Evolutionary conservation across 1,140 invertebrate species (phyloP).

Genomic region (Nomia melanderi): DNA sequence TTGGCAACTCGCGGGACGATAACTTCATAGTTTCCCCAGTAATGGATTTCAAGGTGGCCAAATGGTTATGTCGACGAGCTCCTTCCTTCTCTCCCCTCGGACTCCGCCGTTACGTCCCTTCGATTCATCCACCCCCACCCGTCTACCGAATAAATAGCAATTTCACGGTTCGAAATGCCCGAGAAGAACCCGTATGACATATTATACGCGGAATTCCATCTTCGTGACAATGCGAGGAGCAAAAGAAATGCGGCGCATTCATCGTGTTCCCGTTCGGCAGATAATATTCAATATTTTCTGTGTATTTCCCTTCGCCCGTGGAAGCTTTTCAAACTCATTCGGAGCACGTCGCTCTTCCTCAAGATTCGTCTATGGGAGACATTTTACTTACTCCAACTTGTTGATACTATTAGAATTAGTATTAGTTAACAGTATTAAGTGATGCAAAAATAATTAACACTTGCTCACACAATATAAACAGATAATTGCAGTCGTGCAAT

Average conservation of each 20-base stretch:
- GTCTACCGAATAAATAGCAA: conserved; percentile 62
- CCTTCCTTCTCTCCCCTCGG: neutral
- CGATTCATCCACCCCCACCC: conserved; percentile 15
- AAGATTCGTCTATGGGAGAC: neutral
- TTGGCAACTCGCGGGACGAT: conserved; percentile 59
- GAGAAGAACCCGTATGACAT: conserved; percentile 41
- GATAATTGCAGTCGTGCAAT: too few species aligned
- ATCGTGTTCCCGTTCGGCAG: neutral
- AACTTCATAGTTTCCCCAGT: conserved; percentile 61
- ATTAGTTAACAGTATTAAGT: too few species aligned
- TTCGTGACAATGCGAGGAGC: conserved; percentile 30
- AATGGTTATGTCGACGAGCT: conserved; percentile 58
- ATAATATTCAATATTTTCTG: conserved; percentile 21
- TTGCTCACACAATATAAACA: too few species aligned
- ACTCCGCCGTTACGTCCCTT: conserved; percentile 11
- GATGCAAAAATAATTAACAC: too few species aligned
- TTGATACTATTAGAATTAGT: neutral
- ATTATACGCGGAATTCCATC: conserved; percentile 53
- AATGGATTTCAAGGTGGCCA: conserved; percentile 66
- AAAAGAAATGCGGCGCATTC: conserved; percentile 13
- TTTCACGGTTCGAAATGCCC: conserved; percentile 57
- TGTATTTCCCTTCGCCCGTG: neutral
- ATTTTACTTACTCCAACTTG: neutral
- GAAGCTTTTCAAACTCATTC: neutral
- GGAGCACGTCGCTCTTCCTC: too few species aligned